These are phyloP conservation scores for Melospiza georgiana DNA, from an alignment of 2,113 vertebrate species.

Conservation along the genomic window DNA sequence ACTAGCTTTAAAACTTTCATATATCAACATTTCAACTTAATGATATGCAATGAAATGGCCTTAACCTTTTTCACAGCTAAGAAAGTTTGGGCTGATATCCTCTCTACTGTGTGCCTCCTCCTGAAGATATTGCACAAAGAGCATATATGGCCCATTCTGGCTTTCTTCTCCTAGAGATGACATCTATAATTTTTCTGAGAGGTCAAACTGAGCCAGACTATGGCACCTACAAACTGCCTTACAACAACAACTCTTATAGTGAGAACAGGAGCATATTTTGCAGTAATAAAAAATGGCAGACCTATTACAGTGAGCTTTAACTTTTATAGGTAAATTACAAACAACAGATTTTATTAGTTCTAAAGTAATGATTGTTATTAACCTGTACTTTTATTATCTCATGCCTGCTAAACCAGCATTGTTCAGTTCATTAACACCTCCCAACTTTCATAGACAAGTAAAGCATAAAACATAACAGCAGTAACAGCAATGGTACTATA, in stretches of 20 bases:
- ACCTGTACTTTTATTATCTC: conserved; percentile 12
- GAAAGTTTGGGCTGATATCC: neutral
- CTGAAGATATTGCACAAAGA: neutral
- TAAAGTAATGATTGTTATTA: conserved; percentile 16
- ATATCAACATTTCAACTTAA: neutral
- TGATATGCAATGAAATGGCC: neutral
- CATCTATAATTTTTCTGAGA: neutral
- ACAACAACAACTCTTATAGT: neutral
- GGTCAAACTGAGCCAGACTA: neutral
- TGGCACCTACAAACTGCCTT: neutral
- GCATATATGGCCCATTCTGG: neutral
- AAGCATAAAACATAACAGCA: conserved; percentile 14
- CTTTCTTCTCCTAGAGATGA: neutral
- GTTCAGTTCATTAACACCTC: conserved; percentile 33
- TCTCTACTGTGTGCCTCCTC: neutral
- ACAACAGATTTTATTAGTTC: conserved; percentile 47
- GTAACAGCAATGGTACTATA: conserved; percentile 5
- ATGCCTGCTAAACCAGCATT: conserved; percentile 11
- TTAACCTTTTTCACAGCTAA: neutral
- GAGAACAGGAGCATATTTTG: conserved; percentile 6
- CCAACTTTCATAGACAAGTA: neutral
- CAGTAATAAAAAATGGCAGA: conserved; percentile 37
- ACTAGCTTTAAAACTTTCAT: neutral
- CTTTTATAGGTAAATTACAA: conserved; percentile 41
- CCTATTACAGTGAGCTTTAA: conserved; percentile 5